Percentiles rank a stretch among this genome's conserved stretches.
phyloP scores from a whole-genome alignment of 2,113 vertebrate species.

The Microtus richardsoni region DNA sequence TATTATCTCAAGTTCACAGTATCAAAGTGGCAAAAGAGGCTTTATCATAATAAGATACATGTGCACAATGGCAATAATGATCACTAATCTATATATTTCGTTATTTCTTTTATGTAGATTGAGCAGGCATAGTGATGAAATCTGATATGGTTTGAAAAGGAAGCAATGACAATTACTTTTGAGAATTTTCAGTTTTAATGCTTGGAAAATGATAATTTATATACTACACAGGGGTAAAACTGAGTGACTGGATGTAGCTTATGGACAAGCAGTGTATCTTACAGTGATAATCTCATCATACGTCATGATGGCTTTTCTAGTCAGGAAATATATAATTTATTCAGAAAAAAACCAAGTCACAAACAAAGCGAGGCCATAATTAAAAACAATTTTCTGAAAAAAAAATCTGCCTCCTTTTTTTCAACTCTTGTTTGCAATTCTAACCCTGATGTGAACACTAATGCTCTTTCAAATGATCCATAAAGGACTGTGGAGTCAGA shows the following conservation, averaged over 20 bases:
- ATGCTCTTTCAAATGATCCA: neutral
- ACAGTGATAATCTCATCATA: neutral
- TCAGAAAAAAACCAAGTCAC: neutral
- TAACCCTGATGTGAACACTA: neutral
- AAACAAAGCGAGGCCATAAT: neutral
- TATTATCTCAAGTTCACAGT: neutral
- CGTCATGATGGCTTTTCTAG: neutral
- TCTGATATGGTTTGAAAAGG: neutral
- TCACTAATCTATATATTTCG: neutral
- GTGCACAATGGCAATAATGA: accelerated
- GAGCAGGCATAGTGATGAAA: neutral
- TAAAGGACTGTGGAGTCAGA: neutral
- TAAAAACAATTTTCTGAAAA: neutral
- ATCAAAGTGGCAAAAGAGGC: too few relatives aligned
- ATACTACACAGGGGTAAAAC: neutral
- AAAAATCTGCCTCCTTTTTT: neutral
- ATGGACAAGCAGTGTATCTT: neutral
- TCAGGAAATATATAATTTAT: neutral
- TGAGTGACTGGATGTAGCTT: neutral
- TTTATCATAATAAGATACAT: neutral
- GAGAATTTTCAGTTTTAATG: neutral
- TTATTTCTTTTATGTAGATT: neutral
- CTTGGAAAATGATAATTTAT: neutral
- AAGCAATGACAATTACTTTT: neutral
- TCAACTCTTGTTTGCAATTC: neutral